phyloP scores from a whole-genome alignment of 2,888 invertebrate species.

The Spilarctia lutea region DNA sequence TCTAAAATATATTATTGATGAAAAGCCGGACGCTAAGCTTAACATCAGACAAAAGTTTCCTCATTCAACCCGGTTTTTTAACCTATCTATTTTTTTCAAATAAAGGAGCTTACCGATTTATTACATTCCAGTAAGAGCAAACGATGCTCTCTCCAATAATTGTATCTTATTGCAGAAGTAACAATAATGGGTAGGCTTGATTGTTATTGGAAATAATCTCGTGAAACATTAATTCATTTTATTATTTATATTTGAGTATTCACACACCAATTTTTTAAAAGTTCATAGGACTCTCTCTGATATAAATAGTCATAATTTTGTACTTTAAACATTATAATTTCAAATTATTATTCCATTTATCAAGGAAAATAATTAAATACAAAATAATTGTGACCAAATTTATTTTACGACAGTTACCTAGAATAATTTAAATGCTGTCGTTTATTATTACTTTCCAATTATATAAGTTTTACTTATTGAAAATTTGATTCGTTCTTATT shows the following conservation, averaged over 20 bases:
- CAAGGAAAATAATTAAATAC: too few relatives aligned
- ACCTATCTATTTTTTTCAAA: slow-evolving; percentile 44
- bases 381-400: not conserved
- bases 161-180: not conserved
- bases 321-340: too few relatives aligned
- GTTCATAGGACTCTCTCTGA: too few relatives aligned
- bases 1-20: slow-evolving; percentile 37
- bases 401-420: not conserved
- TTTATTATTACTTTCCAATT: too few relatives aligned
- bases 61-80: slow-evolving; percentile 36
- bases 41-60: slow-evolving; percentile 43
- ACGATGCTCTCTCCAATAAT: not conserved
- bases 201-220: not conserved
- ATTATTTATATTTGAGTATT: not conserved
- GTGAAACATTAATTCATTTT: not conserved
- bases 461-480: too few relatives aligned
- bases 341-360: too few relatives aligned
- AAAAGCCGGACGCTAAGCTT: slow-evolving; percentile 33
- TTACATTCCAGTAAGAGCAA: not conserved
- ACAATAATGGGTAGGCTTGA: not conserved
- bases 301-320: too few relatives aligned
- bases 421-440: not conserved
- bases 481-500: not conserved
- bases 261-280: too few relatives aligned
- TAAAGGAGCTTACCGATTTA: slow-evolving; percentile 17